Evolutionary conservation across 2,797 vertebrate species (phyloP).

Genomic region (Naso thynnoides): DNA sequence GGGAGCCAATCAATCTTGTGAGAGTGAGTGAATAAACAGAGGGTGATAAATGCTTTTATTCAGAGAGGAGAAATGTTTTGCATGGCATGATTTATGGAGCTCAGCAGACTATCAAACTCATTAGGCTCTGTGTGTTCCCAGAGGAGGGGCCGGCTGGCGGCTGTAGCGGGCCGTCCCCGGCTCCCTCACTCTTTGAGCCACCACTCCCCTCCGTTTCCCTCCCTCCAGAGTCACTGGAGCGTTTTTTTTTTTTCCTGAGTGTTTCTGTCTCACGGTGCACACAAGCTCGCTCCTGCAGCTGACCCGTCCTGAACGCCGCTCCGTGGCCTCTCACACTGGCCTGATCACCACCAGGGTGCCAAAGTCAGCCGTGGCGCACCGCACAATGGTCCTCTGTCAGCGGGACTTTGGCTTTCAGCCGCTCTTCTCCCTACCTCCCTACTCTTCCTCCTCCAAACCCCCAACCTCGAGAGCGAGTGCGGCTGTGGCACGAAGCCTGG

Average conservation of each 20-base stretch:
- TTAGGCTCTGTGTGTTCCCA: constrained; percentile 96
- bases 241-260: constrained; percentile 8
- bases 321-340: constrained; percentile 48
- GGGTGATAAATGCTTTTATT: constrained; percentile 99
- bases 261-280: constrained; percentile 63
- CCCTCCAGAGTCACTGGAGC: constrained; percentile 50
- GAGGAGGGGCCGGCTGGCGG: constrained; percentile 89
- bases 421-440: neutral
- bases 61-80: constrained; percentile 99
- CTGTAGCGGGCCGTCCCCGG: constrained; percentile 81
- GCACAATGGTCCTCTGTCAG: constrained; percentile 65
- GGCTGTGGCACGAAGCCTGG: constrained; percentile 59
- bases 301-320: constrained; percentile 55
- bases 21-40: constrained; percentile 99
- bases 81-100: constrained; percentile 99
- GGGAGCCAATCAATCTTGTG: constrained; percentile 97
- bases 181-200: constrained; percentile 64
- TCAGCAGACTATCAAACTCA: constrained; percentile 99
- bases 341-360: constrained; percentile 43
- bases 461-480: constrained; percentile 58
- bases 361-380: constrained; percentile 34
- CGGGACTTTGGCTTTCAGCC: constrained; percentile 55
- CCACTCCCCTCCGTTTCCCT: constrained; percentile 54
- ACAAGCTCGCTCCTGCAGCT: constrained; percentile 45
- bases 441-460: neutral